Evolutionary conservation across 2,797 vertebrate species (phyloP).

Genomic region (Leptatherina wallacei): DNA sequence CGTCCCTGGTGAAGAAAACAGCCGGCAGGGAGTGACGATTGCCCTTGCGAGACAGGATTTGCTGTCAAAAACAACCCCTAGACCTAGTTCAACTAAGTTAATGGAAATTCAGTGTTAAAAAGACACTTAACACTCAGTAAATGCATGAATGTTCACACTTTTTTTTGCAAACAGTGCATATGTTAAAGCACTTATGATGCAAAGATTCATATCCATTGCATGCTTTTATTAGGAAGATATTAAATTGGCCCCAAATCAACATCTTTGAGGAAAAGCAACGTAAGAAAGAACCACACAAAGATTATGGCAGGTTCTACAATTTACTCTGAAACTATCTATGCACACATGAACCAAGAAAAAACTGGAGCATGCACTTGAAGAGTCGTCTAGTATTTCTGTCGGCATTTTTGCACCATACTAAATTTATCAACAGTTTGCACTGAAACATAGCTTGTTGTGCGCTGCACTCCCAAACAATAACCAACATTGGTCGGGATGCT

Average conservation of each 20-base stretch:
- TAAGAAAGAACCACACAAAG: neutral
- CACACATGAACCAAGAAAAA: neutral
- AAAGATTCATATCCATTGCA: neutral
- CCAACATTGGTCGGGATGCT: slow-evolving; percentile 17
- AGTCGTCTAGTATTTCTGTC: neutral
- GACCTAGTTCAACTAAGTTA: neutral
- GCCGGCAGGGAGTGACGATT: neutral
- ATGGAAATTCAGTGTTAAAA: neutral
- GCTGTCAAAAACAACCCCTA: slow-evolving; percentile 3
- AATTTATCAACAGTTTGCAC: neutral
- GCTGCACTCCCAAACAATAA: slow-evolving; percentile 5
- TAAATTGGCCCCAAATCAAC: neutral
- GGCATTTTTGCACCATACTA: neutral
- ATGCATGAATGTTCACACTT: neutral
- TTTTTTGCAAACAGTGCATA: neutral
- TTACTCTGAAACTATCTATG: neutral
- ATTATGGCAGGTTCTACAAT: neutral
- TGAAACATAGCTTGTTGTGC: neutral
- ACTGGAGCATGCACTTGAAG: neutral
- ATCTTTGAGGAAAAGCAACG: neutral
- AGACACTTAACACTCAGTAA: neutral
- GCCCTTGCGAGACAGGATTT: neutral
- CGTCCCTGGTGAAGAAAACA: neutral
- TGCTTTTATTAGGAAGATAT: neutral
- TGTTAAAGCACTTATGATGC: neutral